A percentile compares a stretch with the other conserved stretches of the same genome.
Evolutionary conservation across 2,113 vertebrate species (phyloP).

Genomic region (Lichenostomus cassidix): DNA sequence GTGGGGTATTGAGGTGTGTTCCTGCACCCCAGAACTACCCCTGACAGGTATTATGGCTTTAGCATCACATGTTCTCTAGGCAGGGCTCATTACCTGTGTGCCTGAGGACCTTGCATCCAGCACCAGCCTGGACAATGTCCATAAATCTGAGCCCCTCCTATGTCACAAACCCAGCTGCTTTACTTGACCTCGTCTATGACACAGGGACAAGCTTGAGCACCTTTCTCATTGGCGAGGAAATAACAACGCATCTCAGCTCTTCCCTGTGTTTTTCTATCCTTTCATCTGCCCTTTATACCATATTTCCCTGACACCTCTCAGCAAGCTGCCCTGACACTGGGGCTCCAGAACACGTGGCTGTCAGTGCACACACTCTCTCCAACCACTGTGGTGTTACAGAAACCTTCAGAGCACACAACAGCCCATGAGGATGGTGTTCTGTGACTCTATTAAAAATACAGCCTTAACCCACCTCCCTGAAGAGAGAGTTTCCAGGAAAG

Average conservation of each 20-base stretch:
- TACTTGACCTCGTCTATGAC: not conserved
- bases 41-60: not conserved
- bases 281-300: not conserved
- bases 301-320: not conserved
- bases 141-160: not conserved
- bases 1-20: fast-evolving
- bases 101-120: not conserved
- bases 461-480: not conserved
- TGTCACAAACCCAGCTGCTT: not conserved
- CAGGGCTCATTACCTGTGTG: not conserved
- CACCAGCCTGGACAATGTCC: not conserved
- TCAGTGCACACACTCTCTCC: fast-evolving
- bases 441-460: not conserved
- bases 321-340: not conserved
- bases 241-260: not conserved
- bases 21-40: not conserved
- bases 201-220: not conserved
- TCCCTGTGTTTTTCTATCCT: not conserved
- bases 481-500: not conserved
- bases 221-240: not conserved
- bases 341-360: fast-evolving
- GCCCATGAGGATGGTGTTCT: fast-evolving
- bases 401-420: not conserved
- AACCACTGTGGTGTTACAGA: not conserved
- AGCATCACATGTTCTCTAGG: not conserved